Percentiles rank a stretch among this genome's conserved stretches.
Evolutionary conservation across 2,888 invertebrate genomes (phyloP).

Genomic region (Syritta pipiens): DNA sequence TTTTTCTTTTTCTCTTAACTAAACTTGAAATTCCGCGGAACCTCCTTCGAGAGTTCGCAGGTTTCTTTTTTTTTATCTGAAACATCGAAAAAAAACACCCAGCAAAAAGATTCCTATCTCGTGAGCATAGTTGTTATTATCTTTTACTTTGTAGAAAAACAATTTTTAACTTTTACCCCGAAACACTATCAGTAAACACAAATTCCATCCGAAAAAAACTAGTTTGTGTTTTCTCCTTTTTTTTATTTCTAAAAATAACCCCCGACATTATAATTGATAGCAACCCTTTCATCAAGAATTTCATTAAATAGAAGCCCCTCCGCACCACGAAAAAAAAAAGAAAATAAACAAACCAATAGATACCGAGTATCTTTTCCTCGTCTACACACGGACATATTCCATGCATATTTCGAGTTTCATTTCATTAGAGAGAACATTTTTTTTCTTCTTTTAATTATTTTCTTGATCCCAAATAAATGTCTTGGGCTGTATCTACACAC

Average conservation of each 20-base stretch:
- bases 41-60: too few relatives aligned
- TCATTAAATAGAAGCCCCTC: conserved; percentile 14
- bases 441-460: conserved; percentile 44
- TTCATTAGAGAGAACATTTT: too few relatives aligned
- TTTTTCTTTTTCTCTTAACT: not conserved
- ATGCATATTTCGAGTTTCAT: conserved; percentile 22
- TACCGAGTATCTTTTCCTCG: too few relatives aligned
- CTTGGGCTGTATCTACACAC: not conserved
- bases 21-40: conserved; percentile 36
- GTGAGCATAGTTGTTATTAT: too few relatives aligned
- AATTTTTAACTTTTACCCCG: too few relatives aligned
- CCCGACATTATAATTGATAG: conserved; percentile 27
- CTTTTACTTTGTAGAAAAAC: too few relatives aligned
- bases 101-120: too few relatives aligned
- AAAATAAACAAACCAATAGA: conserved; percentile 21
- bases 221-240: too few relatives aligned
- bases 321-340: conserved; percentile 26
- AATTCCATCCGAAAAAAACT: not conserved
- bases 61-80: not conserved
- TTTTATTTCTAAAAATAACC: conserved; percentile 32
- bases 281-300: conserved; percentile 34
- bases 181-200: conserved; percentile 14
- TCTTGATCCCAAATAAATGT: conserved; percentile 26
- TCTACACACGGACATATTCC: not conserved
- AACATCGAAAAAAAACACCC: too few relatives aligned